Evolutionary conservation across 1,140 invertebrate genomes (phyloP), one percentile per base, ranked within the genome.

Genomic region (Caenorhabditis brenneri): DNA sequence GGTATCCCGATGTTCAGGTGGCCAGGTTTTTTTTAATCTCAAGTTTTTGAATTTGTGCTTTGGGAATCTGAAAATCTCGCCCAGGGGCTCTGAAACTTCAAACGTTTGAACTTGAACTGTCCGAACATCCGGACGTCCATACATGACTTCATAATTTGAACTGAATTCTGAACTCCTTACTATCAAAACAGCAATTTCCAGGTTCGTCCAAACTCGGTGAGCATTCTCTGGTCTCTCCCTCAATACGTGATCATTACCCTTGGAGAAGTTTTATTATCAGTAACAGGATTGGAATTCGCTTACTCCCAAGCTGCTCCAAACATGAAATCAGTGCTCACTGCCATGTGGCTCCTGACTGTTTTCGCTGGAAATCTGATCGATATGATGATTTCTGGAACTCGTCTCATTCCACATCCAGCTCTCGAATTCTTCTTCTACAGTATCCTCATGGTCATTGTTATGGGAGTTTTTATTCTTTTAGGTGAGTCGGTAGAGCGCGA

Each of bases 201-300:
- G 82, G 82, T 83, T 29, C 82, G 82, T 22, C 82, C 82, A 22
- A 90, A 91, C 65, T 80, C 80, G 12, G 87, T 90, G 33, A 86
- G 74, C 69, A 88, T 90, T 36, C 84, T 90, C 12, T 90, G 90
- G 90, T 88, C 91, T 79, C 24, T 90, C 16, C 89, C 89, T 1
- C 89, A 90, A 80, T 87, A 89, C 53, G 22, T 87, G 22, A 80
- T 87, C 16, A 87, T 87, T 46, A 87, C 86, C 27, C 19, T 84
- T 7, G 89, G 90, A n/a, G 89, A 90, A 85, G 83, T 90, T 36
- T 74, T 90, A 7, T 85, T 90, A 22, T 84, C 82, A 33, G 88
- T 90, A n/a, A 91, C 89, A 51, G 89, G 89, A 42, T 60, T 90
- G 39, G 89, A 90, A 78, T 90, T 90, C 58, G 86, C 88, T n/a